Evolutionary conservation across 2,797 vertebrate species (phyloP).

Genomic region (Hylomyscus alleni): DNA sequence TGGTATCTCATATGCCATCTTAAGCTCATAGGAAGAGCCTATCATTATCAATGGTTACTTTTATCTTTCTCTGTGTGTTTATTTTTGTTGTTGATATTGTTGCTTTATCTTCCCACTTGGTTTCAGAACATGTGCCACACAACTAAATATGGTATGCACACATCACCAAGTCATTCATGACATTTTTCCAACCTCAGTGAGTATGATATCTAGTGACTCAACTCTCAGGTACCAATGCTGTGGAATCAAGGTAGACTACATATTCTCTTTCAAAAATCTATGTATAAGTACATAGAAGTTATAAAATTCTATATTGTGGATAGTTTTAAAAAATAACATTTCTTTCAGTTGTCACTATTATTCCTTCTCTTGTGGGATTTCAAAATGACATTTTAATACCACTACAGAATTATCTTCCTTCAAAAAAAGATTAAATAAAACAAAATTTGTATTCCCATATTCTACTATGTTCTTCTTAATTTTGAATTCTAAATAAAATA

Average conservation of each 20-base stretch:
- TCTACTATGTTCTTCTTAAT: constrained; percentile 14
- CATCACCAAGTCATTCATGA: neutral
- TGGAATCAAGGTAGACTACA: neutral
- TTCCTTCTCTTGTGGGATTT: neutral
- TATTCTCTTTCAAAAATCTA: neutral
- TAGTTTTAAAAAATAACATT: neutral
- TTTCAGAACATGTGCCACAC: neutral
- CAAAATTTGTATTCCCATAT: neutral
- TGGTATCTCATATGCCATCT: neutral
- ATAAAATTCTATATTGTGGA: neutral
- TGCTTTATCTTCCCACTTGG: neutral
- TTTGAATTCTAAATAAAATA: neutral
- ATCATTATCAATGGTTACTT: constrained; percentile 5
- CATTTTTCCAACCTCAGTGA: neutral
- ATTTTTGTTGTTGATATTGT: neutral
- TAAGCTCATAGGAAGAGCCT: neutral
- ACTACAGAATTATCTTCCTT: neutral
- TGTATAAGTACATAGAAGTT: neutral
- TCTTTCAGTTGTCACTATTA: neutral
- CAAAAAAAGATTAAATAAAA: neutral
- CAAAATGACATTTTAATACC: neutral
- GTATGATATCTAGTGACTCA: neutral
- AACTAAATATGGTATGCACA: neutral
- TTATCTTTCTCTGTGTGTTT: neutral
- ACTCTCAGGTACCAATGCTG: neutral